Conservation (phyloP, 2,797 vertebrate genomes). For the Danionella dracula region DNA sequence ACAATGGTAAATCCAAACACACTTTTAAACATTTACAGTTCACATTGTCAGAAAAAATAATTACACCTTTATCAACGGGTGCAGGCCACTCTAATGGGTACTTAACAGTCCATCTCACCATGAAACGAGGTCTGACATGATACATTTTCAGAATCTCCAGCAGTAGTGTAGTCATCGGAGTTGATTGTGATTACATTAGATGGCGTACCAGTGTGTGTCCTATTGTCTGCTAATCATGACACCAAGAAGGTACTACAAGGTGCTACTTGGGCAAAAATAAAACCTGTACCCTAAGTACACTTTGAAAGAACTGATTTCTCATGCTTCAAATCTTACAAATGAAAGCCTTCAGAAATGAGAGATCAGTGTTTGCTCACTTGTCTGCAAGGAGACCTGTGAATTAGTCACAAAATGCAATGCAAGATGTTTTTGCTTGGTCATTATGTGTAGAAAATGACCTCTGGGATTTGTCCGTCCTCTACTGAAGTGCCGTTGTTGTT, state of each 20-base stretch:
- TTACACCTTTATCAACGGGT: background rate
- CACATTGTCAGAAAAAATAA: background rate
- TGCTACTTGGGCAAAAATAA: conserved; percentile 38
- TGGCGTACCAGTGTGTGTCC: no score
- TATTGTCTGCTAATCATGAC: conserved; percentile 9
- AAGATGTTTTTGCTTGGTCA: conserved; percentile 32
- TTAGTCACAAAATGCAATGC: conserved; percentile 25
- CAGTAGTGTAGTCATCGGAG: conserved; percentile 56
- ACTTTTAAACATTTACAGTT: conserved; percentile 20
- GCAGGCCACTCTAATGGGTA: conserved; percentile 11
- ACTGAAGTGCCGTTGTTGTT: conserved; percentile 98
- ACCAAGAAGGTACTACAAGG: conserved; percentile 24
- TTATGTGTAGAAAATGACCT: conserved; percentile 97
- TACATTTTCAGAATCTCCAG: conserved; percentile 24
- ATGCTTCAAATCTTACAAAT: conserved; percentile 20
- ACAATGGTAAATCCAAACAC: conserved; percentile 6
- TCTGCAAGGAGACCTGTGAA: conserved; percentile 28
- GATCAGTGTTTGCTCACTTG: conserved; percentile 31
- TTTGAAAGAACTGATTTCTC: conserved; percentile 23
- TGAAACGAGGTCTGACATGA: background rate
- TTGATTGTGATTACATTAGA: conserved; percentile 44
- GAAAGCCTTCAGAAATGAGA: conserved; percentile 17
- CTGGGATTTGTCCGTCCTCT: conserved; percentile 96
- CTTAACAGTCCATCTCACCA: conserved; percentile 32
- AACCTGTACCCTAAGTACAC: conserved; percentile 30